Percentiles rank a stretch among this genome's conserved stretches.
Conservation (phyloP, 1,140 invertebrate species). For the Pygmarrhopalites habei region DNA sequence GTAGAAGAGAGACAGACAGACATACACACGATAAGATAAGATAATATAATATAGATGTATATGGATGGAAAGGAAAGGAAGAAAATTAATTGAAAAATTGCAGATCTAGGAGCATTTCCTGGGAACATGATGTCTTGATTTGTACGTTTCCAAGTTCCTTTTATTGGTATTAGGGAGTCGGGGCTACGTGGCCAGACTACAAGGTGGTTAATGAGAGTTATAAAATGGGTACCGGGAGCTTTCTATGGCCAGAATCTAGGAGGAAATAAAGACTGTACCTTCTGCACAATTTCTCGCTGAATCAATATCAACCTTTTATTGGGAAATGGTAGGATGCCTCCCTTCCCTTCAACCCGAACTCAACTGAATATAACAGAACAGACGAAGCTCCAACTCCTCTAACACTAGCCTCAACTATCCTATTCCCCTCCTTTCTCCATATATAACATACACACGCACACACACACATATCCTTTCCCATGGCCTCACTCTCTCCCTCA, state of each 20-base stretch:
- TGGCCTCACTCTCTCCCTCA: too few species aligned
- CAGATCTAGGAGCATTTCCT: constrained; percentile 29
- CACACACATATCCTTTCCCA: too few species aligned
- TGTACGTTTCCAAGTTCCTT: constrained; percentile 31
- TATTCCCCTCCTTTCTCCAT: too few species aligned
- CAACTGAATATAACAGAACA: constrained; percentile 1
- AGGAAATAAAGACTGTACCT: constrained; percentile 28
- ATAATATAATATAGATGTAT: background rate
- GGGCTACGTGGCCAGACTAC: constrained; percentile 36
- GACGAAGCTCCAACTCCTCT: constrained; percentile 1
- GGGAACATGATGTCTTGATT: constrained; percentile 39
- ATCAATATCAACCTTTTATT: constrained; percentile 30
- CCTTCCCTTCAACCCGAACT: background rate
- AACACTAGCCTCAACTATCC: constrained; percentile 5
- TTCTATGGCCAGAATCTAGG: background rate
- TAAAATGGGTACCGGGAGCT: constrained; percentile 20
- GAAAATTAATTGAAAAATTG: constrained; percentile 39
- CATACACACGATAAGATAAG: background rate
- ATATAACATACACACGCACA: too few species aligned
- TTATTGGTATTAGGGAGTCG: constrained; percentile 32
- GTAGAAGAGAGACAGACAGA: background rate
- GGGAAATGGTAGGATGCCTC: constrained; percentile 12
- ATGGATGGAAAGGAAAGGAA: constrained; percentile 12
- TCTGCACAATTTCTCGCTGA: constrained; percentile 19
- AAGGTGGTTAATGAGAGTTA: constrained; percentile 38